Conservation (phyloP, 2,888 invertebrate species). For the Cryptophagus acutangulus region DNA sequence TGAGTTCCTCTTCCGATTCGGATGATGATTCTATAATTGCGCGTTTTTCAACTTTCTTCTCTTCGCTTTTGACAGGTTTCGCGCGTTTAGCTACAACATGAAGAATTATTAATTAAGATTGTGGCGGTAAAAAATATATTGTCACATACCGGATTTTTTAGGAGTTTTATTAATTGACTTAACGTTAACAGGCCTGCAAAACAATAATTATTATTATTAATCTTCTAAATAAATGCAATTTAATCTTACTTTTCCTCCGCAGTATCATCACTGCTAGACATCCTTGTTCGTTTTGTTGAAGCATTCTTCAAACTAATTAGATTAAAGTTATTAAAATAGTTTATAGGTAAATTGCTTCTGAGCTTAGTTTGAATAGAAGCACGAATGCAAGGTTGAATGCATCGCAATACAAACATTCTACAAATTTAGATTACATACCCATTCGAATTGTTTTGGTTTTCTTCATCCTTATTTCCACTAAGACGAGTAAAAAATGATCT, state of each 20-base stretch:
- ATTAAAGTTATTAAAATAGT: neutral
- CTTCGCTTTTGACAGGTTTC: too few species aligned
- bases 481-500: neutral
- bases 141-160: too few species aligned
- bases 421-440: neutral
- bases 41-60: constrained; percentile 5
- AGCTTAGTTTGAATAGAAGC: neutral
- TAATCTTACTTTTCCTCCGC: constrained; percentile 23
- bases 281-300: constrained; percentile 30
- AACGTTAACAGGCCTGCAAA: too few species aligned
- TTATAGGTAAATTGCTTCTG: neutral
- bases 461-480: neutral
- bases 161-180: too few species aligned
- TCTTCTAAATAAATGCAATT: too few species aligned
- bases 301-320: constrained; percentile 39
- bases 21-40: constrained; percentile 6
- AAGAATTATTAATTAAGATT: too few species aligned
- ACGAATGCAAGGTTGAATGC: neutral
- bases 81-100: too few species aligned
- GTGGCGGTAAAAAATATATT: too few species aligned
- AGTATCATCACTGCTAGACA: constrained; percentile 25
- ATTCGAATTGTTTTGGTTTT: constrained; percentile 1
- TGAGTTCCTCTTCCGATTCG: constrained; percentile 6
- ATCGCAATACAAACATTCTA: neutral
- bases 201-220: too few species aligned